Evolutionary conservation across 2,888 invertebrate genomes (phyloP).

Genomic region (Piscicola geometra): DNA sequence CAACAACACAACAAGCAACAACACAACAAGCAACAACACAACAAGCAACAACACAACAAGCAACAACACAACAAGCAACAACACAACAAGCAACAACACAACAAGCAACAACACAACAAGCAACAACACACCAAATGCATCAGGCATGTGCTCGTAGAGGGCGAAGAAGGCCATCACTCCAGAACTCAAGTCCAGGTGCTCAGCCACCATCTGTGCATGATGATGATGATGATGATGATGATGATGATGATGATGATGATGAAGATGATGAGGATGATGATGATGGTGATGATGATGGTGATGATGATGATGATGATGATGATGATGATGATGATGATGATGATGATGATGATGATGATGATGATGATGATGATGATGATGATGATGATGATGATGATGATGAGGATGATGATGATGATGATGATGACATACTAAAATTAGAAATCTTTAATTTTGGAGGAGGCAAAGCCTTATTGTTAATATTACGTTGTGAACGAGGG

Average conservation of each 20-base stretch:
- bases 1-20: too few relatives aligned
- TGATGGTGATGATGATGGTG: constrained; percentile 17
- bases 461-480: neutral
- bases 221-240: constrained; percentile 16
- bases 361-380: neutral
- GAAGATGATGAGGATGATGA: constrained; percentile 21
- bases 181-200: constrained; percentile 74
- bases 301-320: constrained; percentile 27
- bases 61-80: too few relatives aligned
- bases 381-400: constrained; percentile 14
- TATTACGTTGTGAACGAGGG: constrained; percentile 4
- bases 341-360: constrained; percentile 25
- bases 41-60: too few relatives aligned
- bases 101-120: neutral
- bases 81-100: too few relatives aligned
- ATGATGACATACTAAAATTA: neutral
- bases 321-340: constrained; percentile 24
- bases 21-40: too few relatives aligned
- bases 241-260: constrained; percentile 13
- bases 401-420: constrained; percentile 9
- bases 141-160: constrained; percentile 91
- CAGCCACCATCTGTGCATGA: constrained; percentile 67
- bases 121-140: constrained; percentile 76
- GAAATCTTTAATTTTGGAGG: neutral
- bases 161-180: constrained; percentile 85